These are phyloP conservation scores for Caenorhabditis becei DNA, from an alignment of 2,888 invertebrate genomes.

Conservation along the genomic window DNA sequence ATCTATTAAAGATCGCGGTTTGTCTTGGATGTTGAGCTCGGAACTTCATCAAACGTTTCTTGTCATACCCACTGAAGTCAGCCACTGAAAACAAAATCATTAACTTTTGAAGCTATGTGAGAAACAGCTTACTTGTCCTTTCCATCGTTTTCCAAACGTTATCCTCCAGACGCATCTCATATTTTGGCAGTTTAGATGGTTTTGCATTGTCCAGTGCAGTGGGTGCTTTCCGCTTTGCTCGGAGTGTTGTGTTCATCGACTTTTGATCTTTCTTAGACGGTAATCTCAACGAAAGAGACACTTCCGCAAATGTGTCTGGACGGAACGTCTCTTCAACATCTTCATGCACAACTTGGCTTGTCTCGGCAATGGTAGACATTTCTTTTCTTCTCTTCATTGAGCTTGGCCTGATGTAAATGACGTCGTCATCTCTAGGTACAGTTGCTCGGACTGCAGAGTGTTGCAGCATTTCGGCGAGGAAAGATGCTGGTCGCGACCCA, in stretches of 20 bases:
- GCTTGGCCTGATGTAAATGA: too few species aligned
- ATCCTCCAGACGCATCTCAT: not conserved
- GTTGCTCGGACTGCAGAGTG: too few species aligned
- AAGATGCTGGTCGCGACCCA: not conserved
- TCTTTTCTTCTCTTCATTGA: too few species aligned
- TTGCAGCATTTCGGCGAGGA: too few species aligned
- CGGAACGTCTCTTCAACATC: too few species aligned
- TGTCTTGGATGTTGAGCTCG: not conserved
- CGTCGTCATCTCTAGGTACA: too few species aligned
- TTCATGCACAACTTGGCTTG: too few species aligned
- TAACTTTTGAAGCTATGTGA: not conserved
- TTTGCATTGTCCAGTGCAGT: not conserved
- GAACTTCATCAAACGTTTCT: not conserved
- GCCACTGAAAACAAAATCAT: not conserved
- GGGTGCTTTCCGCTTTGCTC: too few species aligned
- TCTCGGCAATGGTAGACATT: too few species aligned
- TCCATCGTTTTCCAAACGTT: not conserved
- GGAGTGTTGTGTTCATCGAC: not conserved
- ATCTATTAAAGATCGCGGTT: not conserved
- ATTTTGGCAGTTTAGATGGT: not conserved
- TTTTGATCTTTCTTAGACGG: not conserved
- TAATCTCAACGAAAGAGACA: too few species aligned
- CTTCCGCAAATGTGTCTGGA: too few species aligned
- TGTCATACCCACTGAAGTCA: not conserved
- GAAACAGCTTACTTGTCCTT: constrained; percentile 6